Percentiles rank a stretch among this genome's conserved stretches.
Conservation (phyloP, 64 coral and sea anemone genomes). For the Montipora efflorescens region DNA sequence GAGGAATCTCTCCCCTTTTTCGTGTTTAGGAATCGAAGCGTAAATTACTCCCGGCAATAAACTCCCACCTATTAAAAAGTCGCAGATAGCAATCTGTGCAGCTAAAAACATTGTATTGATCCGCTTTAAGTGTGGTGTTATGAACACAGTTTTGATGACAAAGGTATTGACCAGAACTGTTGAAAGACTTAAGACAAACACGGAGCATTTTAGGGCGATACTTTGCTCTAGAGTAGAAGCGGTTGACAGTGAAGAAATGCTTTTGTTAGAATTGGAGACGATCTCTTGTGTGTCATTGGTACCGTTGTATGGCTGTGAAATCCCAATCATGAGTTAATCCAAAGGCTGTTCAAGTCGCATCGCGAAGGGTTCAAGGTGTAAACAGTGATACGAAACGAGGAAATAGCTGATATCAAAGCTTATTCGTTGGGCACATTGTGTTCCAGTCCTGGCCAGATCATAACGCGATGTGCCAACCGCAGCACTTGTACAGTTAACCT, state of each 20-base stretch:
- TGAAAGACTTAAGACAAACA: slow-evolving; percentile 2
- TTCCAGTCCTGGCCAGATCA: neutral
- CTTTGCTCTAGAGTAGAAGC: neutral
- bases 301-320: neutral
- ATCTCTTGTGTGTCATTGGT: neutral
- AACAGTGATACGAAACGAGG: neutral
- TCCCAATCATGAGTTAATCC: neutral
- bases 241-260: neutral
- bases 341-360: too few species aligned
- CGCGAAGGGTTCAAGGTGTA: neutral
- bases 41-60: neutral
- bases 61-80: neutral
- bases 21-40: neutral
- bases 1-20: neutral
- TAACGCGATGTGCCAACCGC: too few species aligned
- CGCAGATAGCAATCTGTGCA: slow-evolving; percentile 7
- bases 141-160: neutral
- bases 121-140: neutral
- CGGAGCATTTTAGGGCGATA: neutral
- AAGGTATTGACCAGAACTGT: neutral
- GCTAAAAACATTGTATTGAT: slow-evolving; percentile 11
- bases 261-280: neutral
- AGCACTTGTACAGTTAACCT: too few species aligned
- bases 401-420: neutral
- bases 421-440: neutral